Percentiles rank a stretch among this genome's conserved stretches.
Evolutionary conservation across 2,888 invertebrate species (phyloP).

Genomic region (Papilio demoleus): DNA sequence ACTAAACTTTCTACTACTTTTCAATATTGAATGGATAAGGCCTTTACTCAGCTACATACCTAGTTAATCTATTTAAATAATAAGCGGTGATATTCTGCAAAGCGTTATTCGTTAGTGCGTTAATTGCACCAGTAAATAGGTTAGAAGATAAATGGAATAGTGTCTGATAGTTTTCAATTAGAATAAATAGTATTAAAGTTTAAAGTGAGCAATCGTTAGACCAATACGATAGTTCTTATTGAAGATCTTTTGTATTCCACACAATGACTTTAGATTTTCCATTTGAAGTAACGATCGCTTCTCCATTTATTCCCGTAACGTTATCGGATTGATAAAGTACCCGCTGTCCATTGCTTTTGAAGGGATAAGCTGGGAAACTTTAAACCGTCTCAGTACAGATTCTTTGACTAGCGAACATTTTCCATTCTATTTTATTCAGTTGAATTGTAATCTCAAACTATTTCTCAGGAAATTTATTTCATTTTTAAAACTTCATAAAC

Average conservation of each 20-base stretch:
- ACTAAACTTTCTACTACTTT: no score
- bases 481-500: not conserved
- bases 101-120: no score
- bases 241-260: slow-evolving; percentile 19
- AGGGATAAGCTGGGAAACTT: slow-evolving; percentile 66
- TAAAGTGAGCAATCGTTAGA: not conserved
- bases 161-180: no score
- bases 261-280: slow-evolving; percentile 22
- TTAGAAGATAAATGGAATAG: no score
- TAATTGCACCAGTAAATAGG: no score
- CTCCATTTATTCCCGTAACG: slow-evolving; percentile 47
- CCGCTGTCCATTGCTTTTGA: slow-evolving; percentile 70
- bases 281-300: slow-evolving; percentile 31
- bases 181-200: no score
- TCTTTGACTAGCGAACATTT: slow-evolving; percentile 20
- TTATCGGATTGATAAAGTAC: slow-evolving; percentile 67
- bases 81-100: no score
- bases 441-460: slow-evolving; percentile 35
- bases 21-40: no score
- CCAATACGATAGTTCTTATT: slow-evolving; percentile 2
- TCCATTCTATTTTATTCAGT: slow-evolving; percentile 36
- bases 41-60: no score
- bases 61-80: no score
- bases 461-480: slow-evolving; percentile 19
- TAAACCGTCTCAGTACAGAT: slow-evolving; percentile 63